Conservation (phyloP, 2,113 vertebrate species). For the Rhea americana region DNA sequence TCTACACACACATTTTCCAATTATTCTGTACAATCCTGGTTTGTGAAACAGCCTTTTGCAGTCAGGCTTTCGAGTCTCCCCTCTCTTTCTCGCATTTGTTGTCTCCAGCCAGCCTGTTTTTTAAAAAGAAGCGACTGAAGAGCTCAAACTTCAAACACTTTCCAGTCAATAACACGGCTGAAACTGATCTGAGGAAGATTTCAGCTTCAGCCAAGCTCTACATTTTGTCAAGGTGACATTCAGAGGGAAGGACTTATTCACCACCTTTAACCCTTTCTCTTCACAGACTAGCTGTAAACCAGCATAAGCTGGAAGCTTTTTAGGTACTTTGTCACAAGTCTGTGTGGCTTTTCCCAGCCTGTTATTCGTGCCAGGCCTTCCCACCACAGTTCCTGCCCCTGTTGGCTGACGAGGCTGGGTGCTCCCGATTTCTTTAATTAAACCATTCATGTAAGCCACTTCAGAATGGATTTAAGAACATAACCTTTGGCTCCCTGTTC, state of each 20-base stretch:
- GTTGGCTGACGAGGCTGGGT: background rate
- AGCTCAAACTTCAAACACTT: background rate
- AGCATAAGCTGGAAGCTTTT: background rate
- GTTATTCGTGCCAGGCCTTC: background rate
- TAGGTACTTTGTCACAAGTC: background rate
- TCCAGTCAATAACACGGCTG: background rate
- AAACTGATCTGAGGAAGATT: constrained; percentile 16
- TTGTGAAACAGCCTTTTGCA: background rate
- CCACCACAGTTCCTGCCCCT: background rate
- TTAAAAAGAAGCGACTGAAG: background rate
- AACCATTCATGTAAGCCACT: background rate
- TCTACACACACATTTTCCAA: background rate
- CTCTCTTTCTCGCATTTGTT: background rate
- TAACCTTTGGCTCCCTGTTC: constrained; percentile 13
- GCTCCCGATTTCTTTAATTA: background rate
- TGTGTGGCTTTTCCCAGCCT: background rate
- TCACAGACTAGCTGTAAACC: background rate
- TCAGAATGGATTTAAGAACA: constrained; percentile 36
- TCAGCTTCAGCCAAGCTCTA: background rate
- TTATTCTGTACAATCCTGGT: background rate
- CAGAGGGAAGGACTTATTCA: background rate
- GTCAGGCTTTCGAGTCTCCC: background rate
- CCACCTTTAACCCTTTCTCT: background rate
- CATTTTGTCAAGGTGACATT: background rate
- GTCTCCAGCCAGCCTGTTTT: background rate